Percentiles rank a stretch among this genome's conserved stretches.
phyloP scores from a whole-genome alignment of 2,113 vertebrate species.

The Seriola rivoliana region DNA sequence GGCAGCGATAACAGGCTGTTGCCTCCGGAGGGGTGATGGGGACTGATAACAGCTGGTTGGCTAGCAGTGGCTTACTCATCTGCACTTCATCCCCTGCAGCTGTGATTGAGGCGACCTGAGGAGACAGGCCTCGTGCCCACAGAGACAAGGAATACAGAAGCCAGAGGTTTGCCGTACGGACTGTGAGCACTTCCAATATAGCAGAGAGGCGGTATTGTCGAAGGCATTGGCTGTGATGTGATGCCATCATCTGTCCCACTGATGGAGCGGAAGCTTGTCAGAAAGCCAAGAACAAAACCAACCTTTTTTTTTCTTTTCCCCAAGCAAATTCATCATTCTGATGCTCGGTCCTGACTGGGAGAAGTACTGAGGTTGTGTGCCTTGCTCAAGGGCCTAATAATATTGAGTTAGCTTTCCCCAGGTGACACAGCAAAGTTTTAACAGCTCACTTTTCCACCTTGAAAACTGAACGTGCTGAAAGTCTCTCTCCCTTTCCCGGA shows the following conservation, averaged over 20 bases:
- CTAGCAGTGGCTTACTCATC: constrained; percentile 31
- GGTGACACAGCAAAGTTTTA: constrained; percentile 28
- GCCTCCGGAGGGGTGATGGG: constrained; percentile 23
- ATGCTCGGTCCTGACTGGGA: constrained; percentile 11
- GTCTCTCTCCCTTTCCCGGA: constrained; percentile 1
- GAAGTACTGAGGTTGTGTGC: constrained; percentile 6
- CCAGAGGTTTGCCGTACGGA: constrained; percentile 10
- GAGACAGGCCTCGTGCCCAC: constrained; percentile 17
- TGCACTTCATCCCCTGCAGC: constrained; percentile 30
- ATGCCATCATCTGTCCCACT: neutral
- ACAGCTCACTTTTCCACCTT: constrained; percentile 5
- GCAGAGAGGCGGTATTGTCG: constrained; percentile 7
- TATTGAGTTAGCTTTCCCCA: constrained; percentile 36
- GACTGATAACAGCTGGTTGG: constrained; percentile 28
- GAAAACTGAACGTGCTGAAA: constrained; percentile 9
- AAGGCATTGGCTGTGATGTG: constrained; percentile 16
- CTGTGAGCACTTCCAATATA: constrained; percentile 1
- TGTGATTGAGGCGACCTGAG: constrained; percentile 40
- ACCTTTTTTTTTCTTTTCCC: neutral
- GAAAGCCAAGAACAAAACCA: constrained; percentile 27
- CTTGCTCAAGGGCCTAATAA: constrained; percentile 66
- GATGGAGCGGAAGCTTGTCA: neutral
- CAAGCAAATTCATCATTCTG: constrained; percentile 43
- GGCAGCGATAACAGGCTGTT: constrained; percentile 37
- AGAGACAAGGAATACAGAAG: constrained; percentile 25